Evolutionary conservation across 2,113 vertebrate genomes (phyloP), one percentile per base, ranked within the genome.

Genomic region (Misgurnus anguillicaudatus): DNA sequence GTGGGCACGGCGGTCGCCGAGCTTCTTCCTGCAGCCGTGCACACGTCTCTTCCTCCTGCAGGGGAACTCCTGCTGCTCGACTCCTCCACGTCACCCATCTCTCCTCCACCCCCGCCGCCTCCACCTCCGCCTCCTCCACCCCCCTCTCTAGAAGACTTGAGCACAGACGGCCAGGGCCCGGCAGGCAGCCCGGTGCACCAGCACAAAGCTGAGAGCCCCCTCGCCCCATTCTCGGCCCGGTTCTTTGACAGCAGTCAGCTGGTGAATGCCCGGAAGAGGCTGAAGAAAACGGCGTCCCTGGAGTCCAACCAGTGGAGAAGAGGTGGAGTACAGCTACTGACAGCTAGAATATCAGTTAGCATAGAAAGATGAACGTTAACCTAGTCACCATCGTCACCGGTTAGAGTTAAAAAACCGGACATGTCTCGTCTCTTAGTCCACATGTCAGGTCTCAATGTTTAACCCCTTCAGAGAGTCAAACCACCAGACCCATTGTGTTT

Each of bases 201-300:
- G 6, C 81, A 47, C 4, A 88, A 87, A 69, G 83, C 74, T 6
- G 91, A 94, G 31, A 92, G 92, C 39, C 94, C 88, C 55, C 93
- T 90, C 82, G 89, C 87, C 0, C 87, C 92, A 0, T 90, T 92
- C 4, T 91, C 94, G 6, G 93, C 94, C 2, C 94, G 96, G 11
- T 95, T 97, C 72, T 98, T 99, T 0, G 97, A 99, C 82, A 98
- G 96, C 91, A 98, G 93, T 82, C 96, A 99, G 89, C 91, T 99
- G 85, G 88, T 95, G 83, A 98, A 93, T 62, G 97, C 97, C 42
- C 94, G 96, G 88, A 98, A 94, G 88, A 96, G 96, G 88, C 94
- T 99, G 82, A 95, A 91, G 89, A 99, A 98, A 89, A 98, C 95
- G 0, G 87, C 94, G 1, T 94, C 94, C 11, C 81, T 95, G 83